Conservation (phyloP, 2,113 vertebrate species). For the Typhlomys cinereus region DNA sequence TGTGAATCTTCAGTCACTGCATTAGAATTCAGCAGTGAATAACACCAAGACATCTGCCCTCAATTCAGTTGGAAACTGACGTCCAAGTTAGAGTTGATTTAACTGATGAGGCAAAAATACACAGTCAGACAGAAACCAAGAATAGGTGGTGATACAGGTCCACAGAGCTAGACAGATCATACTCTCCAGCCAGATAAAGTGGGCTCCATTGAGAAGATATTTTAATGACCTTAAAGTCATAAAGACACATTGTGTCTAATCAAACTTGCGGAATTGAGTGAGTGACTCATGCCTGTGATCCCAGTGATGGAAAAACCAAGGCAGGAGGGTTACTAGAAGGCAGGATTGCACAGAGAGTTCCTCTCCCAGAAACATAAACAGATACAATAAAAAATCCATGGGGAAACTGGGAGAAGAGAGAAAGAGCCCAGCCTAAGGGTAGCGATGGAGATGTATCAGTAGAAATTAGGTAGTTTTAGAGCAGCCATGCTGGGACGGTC, state of each 20-base stretch:
- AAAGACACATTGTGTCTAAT: not conserved
- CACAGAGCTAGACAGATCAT: not conserved
- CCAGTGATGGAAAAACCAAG: not conserved
- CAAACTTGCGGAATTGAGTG: not conserved
- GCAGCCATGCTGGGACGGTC: too few species aligned
- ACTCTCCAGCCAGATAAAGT: not conserved
- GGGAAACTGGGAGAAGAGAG: not conserved
- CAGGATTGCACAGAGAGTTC: not conserved
- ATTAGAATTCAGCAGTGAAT: not conserved
- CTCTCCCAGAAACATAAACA: not conserved
- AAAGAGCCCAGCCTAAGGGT: not conserved
- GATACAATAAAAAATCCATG: not conserved
- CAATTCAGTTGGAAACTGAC: not conserved
- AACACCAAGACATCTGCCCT: not conserved
- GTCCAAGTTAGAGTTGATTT: not conserved
- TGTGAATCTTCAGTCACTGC: too few species aligned
- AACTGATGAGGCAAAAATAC: not conserved
- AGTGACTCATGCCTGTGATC: not conserved
- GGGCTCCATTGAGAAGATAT: not conserved
- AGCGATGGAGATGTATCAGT: too few species aligned
- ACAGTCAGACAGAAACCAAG: not conserved
- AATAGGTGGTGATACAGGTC: fast-evolving
- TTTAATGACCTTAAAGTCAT: not conserved
- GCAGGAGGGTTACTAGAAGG: not conserved
- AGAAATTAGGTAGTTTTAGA: not conserved